Evolutionary conservation across 2,888 invertebrate species (phyloP), one percentile per base, ranked within the genome.

Genomic region (Actias luna): DNA sequence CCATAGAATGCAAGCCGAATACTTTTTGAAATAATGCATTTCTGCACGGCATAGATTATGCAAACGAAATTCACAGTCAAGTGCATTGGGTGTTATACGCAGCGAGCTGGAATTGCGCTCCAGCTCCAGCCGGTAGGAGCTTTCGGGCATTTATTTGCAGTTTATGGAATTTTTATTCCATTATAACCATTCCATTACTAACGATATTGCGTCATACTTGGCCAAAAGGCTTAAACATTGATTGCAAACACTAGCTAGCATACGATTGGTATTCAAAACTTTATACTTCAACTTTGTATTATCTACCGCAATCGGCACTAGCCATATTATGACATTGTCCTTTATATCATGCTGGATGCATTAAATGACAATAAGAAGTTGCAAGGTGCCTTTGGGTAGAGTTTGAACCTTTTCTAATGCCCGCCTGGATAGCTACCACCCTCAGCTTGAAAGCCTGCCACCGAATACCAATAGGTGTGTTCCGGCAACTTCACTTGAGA

Each of bases 51-150:
- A 58, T 31, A 62, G 57, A 62, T 62, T 62, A 62, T 62, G 61
- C 61, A 62, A 62, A 62, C 39, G 58, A 62, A 58, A 62, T 62
- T 62, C 61, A 25, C 29, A 62, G 61, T 62, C 61, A 55, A 55
- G 55, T 55, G 55, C 29, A 55, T 29, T 29, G 29, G 16, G 46
- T 50, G 46, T 50, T 50, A 50, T 25, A 50, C 25, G 55, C 55
- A 29, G 55, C 16, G 29, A 55, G 29, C 29, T 27, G 7, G 27
- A 55, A 29, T 27, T 55, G n/a, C 18, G 55, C 55, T 55, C n/a
- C 29, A 55, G 29, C 14, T 55, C n/a, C 29, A 55, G 29, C 14
- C 18, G 27, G 5, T 55, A 16, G 55, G 16, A 29, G 29, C 16
- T 27, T 55, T 55, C 18, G 55, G 16, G 46, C 25, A 50, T 50